Base-by-base conservation (phyloP, 1,140 invertebrate genomes). In the Aphidius ervi region DNA sequence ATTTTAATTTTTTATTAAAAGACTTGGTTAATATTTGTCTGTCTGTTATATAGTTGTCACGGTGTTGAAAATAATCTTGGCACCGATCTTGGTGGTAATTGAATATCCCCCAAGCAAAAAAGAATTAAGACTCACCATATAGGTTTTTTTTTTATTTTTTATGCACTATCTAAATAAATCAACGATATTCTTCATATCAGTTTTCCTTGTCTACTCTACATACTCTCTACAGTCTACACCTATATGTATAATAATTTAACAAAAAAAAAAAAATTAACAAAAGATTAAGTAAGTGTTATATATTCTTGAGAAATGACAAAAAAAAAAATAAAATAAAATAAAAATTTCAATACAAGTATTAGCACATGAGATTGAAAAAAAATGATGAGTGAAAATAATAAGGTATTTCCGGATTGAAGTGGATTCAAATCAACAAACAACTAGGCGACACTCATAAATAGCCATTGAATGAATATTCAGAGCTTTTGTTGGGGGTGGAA, bases 1-100 rank as follows among this genome's bases (percentile, higher is more conserved):
- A 31, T 31, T 31, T 31, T 31, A 31, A 31, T 31, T 31, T 31
- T 31, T 31, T 31, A 31, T 31, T 31, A 31, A 31, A 31, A 31
- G 23, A 31, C 23, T 31, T 31, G 23, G 23, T 31, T 31, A 31
- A 31, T 31, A 31, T 31, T 31, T 64, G 66, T 63, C 66, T 60
- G 57, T 59, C 41, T 57, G 65, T 58, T 73, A 75, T 74, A 74
- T 68, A 75, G 70, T 74, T 73, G 72, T 76, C 72, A 74, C 66
- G 61, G 55, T 54, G 52, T 42, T 50, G 46, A 10, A 42, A 49
- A 39, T 74, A 31, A 76, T 76, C 71, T 72, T 66, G 58, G 57
- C 68, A 65, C 63, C 65, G 66, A 75, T 75, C 72, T 69, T 31
- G 4, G 62, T 46, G 59, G 66, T 74, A 73, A 76, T 76, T 70